phyloP scores from a whole-genome alignment of 2,113 vertebrate species.

The Thomomys bottae region DNA sequence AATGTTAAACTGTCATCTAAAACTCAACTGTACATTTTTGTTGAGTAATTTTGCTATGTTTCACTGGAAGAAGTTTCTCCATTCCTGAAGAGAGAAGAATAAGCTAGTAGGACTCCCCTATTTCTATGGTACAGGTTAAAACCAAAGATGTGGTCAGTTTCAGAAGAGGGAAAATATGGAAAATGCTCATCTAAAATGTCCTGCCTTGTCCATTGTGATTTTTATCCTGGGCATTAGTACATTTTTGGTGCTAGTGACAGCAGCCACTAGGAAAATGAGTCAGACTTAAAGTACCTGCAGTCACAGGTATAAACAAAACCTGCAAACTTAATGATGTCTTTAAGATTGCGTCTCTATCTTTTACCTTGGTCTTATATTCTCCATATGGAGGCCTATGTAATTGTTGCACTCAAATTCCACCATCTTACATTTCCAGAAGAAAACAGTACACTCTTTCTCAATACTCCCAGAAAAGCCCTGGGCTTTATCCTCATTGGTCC shows the following conservation, averaged over 20 bases:
- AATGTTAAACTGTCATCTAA: constrained; percentile 9
- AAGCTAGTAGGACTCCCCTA: neutral
- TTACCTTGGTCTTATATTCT: neutral
- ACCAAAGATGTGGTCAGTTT: constrained; percentile 34
- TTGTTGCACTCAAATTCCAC: neutral
- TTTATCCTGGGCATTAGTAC: neutral
- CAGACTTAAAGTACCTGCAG: neutral
- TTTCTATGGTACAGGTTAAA: neutral
- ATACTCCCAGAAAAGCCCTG: neutral
- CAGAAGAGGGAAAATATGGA: constrained; percentile 21
- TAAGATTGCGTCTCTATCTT: neutral
- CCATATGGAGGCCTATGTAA: neutral
- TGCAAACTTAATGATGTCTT: neutral
- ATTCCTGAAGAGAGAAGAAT: neutral
- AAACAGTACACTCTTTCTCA: constrained; percentile 5
- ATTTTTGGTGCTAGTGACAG: neutral
- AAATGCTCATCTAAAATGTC: neutral
- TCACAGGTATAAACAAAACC: neutral
- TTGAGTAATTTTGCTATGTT: neutral
- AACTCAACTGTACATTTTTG: constrained; percentile 7
- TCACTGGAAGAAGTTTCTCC: neutral
- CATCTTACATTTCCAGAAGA: neutral
- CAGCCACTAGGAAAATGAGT: neutral
- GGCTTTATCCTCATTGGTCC: neutral
- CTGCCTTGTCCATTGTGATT: neutral